A percentile compares a stretch with the other conserved stretches of the same genome.
Evolutionary conservation across 2,797 vertebrate species (phyloP).

Genomic region (Falco naumanni): DNA sequence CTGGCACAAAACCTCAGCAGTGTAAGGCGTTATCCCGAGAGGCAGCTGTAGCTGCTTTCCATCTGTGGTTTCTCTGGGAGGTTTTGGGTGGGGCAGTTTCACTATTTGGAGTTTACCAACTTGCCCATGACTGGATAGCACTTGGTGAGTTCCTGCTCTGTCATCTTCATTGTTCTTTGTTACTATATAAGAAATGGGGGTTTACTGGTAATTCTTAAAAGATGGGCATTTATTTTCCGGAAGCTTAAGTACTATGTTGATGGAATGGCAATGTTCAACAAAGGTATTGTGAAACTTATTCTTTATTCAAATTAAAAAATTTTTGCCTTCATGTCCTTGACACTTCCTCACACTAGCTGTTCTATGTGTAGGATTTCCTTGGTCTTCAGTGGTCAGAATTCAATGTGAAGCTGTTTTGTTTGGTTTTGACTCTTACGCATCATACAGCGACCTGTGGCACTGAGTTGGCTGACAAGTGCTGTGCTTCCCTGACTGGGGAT

Average conservation of each 20-base stretch:
- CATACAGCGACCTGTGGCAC: background rate
- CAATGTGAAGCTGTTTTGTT: background rate
- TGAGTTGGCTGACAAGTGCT: background rate
- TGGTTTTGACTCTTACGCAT: background rate
- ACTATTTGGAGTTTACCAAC: background rate
- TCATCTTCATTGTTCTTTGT: background rate
- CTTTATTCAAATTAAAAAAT: background rate
- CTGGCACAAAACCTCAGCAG: background rate
- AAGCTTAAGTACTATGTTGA: background rate
- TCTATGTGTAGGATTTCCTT: background rate
- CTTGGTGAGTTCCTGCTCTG: background rate
- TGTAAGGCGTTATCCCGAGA: background rate
- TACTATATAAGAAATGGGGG: background rate
- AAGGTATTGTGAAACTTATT: background rate
- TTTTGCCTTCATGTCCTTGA: background rate
- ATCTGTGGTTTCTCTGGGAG: background rate
- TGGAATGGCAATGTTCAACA: background rate
- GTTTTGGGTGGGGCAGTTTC: slow-evolving; percentile 51
- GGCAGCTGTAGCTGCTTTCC: background rate
- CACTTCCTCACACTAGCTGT: background rate
- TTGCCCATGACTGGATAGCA: background rate
- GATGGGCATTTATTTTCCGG: background rate
- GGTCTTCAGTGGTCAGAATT: background rate
- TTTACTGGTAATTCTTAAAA: background rate
- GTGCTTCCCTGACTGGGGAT: background rate